Conservation (phyloP, 2,888 invertebrate species). For the Ormyrus rosae region DNA sequence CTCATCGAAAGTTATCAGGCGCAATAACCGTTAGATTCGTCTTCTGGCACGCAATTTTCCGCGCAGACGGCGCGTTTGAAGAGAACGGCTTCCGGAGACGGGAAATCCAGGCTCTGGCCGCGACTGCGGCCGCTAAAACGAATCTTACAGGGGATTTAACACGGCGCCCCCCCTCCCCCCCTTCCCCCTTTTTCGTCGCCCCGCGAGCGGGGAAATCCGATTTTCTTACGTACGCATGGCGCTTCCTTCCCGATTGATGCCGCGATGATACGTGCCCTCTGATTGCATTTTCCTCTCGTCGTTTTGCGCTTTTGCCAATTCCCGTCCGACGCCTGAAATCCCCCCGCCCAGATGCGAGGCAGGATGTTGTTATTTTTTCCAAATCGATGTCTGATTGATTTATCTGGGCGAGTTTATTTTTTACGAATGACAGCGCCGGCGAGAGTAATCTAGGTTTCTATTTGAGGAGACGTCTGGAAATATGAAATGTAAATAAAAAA, state of each 20-base stretch:
- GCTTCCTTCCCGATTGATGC: slow-evolving; percentile 37
- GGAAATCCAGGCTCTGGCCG: slow-evolving; percentile 66
- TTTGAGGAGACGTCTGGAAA: too few relatives aligned
- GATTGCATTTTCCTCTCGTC: slow-evolving; percentile 26
- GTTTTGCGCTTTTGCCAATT: not conserved
- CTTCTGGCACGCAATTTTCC: slow-evolving; percentile 45
- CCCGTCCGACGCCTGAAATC: too few relatives aligned
- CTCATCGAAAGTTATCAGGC: too few relatives aligned
- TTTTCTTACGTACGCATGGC: slow-evolving; percentile 40
- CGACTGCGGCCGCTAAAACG: slow-evolving; percentile 68
- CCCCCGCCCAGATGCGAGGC: too few relatives aligned
- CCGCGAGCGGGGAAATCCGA: slow-evolving; percentile 38
- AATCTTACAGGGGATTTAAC: slow-evolving; percentile 76
- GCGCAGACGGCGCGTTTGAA: slow-evolving; percentile 44
- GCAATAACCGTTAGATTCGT: not conserved
- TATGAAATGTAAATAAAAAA: too few relatives aligned
- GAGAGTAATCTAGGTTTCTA: too few relatives aligned
- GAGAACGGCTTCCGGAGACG: slow-evolving; percentile 64
- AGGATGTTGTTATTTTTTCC: too few relatives aligned
- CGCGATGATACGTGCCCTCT: slow-evolving; percentile 44
- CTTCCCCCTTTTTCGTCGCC: not conserved
- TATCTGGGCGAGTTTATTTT: too few relatives aligned
- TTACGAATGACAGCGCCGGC: too few relatives aligned
- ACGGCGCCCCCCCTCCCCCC: slow-evolving; percentile 63
- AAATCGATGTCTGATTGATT: too few relatives aligned